A percentile compares a stretch with the other conserved stretches of the same genome.
These are phyloP conservation scores for Melinopterus prodromus DNA, from an alignment of 2,888 invertebrate species.

Conservation along the genomic window DNA sequence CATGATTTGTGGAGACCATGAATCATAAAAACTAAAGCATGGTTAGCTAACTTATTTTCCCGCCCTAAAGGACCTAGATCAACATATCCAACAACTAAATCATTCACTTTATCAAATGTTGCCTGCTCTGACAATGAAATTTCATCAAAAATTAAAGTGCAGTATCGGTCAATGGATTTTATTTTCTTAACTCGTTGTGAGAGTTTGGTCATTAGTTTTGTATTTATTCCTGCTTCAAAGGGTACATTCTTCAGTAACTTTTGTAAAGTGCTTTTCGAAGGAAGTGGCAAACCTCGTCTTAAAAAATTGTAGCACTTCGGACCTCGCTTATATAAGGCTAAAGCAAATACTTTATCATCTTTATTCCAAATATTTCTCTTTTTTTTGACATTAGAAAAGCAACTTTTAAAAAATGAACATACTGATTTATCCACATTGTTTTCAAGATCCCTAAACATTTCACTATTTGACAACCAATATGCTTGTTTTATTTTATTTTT, in stretches of 20 bases:
- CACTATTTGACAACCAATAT: conserved; percentile 7
- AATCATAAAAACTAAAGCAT: conserved; percentile 45
- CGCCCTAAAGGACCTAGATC: conserved; percentile 40
- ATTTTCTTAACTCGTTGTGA: conserved; percentile 13
- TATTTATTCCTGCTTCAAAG: conserved; percentile 33
- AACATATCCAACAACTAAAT: conserved; percentile 37
- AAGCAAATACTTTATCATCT: conserved; percentile 25
- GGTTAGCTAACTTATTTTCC: conserved; percentile 35
- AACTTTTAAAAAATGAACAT: conserved; percentile 14
- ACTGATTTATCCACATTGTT: conserved; percentile 16
- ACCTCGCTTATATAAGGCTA: conserved; percentile 30
- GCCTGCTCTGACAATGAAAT: neutral
- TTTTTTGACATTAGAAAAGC: conserved; percentile 25
- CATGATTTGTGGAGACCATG: conserved; percentile 40
- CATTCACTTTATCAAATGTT: neutral
- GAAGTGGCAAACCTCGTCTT: conserved; percentile 24
- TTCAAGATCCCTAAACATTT: conserved; percentile 16
- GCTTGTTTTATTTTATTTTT: conserved; percentile 10
- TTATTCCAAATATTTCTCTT: conserved; percentile 20
- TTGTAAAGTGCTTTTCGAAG: conserved; percentile 21
- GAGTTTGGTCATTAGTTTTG: conserved; percentile 15
- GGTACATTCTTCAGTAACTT: conserved; percentile 26
- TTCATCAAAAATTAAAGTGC: conserved; percentile 31
- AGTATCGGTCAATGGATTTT: conserved; percentile 22
- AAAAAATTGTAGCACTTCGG: conserved; percentile 32